Evolutionary conservation across 2,888 invertebrate genomes (phyloP).

Genomic region (Callyntrura guangdongensis): DNA sequence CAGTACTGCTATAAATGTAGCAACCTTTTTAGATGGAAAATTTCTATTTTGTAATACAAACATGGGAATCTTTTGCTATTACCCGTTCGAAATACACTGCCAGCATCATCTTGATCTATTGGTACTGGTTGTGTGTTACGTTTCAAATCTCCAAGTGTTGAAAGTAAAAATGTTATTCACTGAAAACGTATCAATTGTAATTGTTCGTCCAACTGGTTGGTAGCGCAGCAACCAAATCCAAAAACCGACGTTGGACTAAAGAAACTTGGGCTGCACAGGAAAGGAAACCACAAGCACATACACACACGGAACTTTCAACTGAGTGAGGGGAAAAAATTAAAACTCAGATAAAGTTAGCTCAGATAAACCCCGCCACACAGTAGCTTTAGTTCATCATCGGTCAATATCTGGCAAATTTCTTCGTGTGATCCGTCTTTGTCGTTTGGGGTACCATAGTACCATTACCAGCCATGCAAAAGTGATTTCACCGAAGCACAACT

Average conservation of each 20-base stretch:
- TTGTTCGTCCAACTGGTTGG: not conserved
- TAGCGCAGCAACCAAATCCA: too few species aligned
- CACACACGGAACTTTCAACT: too few species aligned
- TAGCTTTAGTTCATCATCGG: not conserved
- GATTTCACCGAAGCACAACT: conserved; percentile 42
- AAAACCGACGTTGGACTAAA: too few species aligned
- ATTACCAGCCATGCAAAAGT: conserved; percentile 56
- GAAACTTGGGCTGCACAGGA: too few species aligned
- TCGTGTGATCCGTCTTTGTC: not conserved
- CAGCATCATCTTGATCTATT: conserved; percentile 74
- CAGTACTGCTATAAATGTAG: not conserved
- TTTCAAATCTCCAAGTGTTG: not conserved
- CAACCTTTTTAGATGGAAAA: not conserved
- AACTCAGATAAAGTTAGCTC: not conserved
- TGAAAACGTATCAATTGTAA: not conserved
- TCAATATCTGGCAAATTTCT: conserved; percentile 4
- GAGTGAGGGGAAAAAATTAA: not conserved
- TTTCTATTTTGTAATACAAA: not conserved
- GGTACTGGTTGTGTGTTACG: not conserved
- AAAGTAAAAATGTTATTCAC: not conserved
- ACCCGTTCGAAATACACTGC: conserved; percentile 80
- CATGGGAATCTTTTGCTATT: conserved; percentile 25
- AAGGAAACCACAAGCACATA: too few species aligned
- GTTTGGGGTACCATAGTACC: too few species aligned
- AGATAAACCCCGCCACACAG: not conserved